Conservation (phyloP, 2,888 invertebrate species). For the Lithodes maja region DNA sequence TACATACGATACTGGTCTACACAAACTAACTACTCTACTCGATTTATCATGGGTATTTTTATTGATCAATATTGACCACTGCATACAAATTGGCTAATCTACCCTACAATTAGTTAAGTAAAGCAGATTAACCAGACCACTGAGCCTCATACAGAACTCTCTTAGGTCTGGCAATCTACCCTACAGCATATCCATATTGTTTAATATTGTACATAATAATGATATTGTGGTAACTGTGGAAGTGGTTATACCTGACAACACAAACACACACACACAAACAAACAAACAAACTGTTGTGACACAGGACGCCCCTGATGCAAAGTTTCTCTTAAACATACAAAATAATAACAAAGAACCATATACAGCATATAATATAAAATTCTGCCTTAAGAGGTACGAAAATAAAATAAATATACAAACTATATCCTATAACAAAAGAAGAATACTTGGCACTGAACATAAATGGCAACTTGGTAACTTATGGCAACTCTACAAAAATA, state of each 20-base stretch:
- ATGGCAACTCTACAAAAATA: slow-evolving; percentile 56
- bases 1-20: too few relatives aligned
- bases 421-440: slow-evolving; percentile 45
- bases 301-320: slow-evolving; percentile 37
- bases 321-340: slow-evolving; percentile 25
- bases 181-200: too few relatives aligned
- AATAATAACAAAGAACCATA: slow-evolving; percentile 14
- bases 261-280: slow-evolving; percentile 15
- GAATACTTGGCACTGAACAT: slow-evolving; percentile 65
- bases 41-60: too few relatives aligned
- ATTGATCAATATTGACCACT: too few relatives aligned
- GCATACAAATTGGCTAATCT: too few relatives aligned
- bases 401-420: slow-evolving; percentile 57
- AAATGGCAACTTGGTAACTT: slow-evolving; percentile 70
- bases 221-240: background rate
- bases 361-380: slow-evolving; percentile 23
- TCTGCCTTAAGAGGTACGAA: slow-evolving; percentile 24
- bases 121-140: too few relatives aligned
- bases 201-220: too few relatives aligned
- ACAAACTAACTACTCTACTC: too few relatives aligned
- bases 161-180: too few relatives aligned
- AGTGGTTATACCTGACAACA: slow-evolving; percentile 5
- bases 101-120: too few relatives aligned
- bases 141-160: too few relatives aligned
- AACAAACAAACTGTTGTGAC: slow-evolving; percentile 35